Conservation (phyloP, 2,888 invertebrate genomes). For the Nasonia oneida region DNA sequence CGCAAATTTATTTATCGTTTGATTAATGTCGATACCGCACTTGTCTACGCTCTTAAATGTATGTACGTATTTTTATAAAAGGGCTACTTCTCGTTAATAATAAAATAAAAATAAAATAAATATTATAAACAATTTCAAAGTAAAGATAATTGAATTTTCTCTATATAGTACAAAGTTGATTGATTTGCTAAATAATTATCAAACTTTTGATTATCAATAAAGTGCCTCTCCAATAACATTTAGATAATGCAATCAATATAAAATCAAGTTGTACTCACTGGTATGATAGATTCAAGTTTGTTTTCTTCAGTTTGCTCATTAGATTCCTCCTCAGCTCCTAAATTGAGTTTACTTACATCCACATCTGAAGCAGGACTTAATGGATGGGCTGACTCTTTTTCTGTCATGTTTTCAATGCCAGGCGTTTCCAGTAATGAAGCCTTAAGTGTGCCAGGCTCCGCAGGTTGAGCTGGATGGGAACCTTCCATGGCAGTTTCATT, state of each 20-base stretch:
- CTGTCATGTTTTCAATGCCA: slow-evolving; percentile 95
- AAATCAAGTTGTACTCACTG: slow-evolving; percentile 70
- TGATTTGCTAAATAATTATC: no score
- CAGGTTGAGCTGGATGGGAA: slow-evolving; percentile 90
- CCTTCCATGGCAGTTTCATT: slow-evolving; percentile 89
- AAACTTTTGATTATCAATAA: no score
- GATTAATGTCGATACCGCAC: no score
- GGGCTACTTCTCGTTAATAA: no score
- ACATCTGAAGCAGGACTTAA: slow-evolving; percentile 73
- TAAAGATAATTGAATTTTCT: no score
- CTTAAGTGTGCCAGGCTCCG: slow-evolving; percentile 95
- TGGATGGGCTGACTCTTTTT: slow-evolving; percentile 94
- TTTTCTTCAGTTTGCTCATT: slow-evolving; percentile 50
- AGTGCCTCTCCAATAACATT: no score
- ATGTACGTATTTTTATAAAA: no score
- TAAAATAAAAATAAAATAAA: no score
- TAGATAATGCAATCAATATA: neutral
- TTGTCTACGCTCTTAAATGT: no score
- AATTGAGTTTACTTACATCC: slow-evolving; percentile 68
- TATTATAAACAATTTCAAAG: no score
- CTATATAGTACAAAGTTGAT: no score
- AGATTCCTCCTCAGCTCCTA: slow-evolving; percentile 62
- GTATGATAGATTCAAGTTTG: slow-evolving; percentile 74
- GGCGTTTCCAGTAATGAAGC: slow-evolving; percentile 95
- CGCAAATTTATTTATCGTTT: no score